A percentile compares a stretch with the other conserved stretches of the same genome.
Conservation (phyloP, 2,888 invertebrate species). For the Plagodis dolabraria region DNA sequence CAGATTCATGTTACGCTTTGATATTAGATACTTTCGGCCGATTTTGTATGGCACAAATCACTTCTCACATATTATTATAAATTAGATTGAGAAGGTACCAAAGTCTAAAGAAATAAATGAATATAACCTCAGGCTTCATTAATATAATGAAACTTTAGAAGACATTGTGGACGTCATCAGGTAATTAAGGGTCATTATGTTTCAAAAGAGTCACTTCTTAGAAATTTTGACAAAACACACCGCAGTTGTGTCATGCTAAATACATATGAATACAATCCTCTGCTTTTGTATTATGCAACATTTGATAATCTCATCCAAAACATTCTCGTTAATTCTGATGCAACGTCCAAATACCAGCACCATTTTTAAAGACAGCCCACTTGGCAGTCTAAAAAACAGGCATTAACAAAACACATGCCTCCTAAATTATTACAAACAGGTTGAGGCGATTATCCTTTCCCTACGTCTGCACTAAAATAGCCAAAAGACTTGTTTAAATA, state of each 20-base stretch:
- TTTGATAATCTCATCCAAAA: not conserved
- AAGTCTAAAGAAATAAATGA: too few species aligned
- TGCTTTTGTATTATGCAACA: not conserved
- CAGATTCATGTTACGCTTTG: too few species aligned
- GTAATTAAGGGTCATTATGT: too few species aligned
- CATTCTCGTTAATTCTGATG: constrained; percentile 1
- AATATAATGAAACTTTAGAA: too few species aligned
- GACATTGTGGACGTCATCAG: too few species aligned
- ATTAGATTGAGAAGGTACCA: too few species aligned
- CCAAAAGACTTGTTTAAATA: constrained; percentile 53
- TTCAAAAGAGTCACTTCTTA: not conserved
- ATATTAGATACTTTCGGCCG: too few species aligned
- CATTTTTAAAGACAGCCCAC: constrained; percentile 6
- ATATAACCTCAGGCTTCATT: too few species aligned
- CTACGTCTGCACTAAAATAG: constrained; percentile 66
- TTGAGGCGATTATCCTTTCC: constrained; percentile 51
- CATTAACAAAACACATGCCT: constrained; percentile 22
- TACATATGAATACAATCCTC: not conserved
- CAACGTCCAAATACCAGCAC: constrained; percentile 9
- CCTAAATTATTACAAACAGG: constrained; percentile 39
- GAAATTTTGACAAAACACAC: not conserved
- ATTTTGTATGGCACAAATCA: too few species aligned
- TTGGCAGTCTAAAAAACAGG: constrained; percentile 14
- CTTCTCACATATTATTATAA: too few species aligned
- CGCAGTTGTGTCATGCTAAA: not conserved